Conservation (phyloP, 2,888 invertebrate genomes). For the Plagiodera versicolora region DNA sequence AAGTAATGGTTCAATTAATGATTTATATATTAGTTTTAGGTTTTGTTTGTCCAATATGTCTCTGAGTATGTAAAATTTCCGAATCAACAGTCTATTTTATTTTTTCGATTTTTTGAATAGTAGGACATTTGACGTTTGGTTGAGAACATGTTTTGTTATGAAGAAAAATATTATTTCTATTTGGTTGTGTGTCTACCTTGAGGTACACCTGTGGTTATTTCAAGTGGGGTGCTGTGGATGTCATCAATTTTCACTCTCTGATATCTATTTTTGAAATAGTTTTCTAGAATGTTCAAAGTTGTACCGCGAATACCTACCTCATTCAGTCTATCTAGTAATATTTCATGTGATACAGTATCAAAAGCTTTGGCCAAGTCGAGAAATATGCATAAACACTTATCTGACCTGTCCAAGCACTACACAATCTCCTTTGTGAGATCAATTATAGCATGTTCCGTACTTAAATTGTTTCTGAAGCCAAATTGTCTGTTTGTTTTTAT, state of each 20-base stretch:
- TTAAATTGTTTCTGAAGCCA: background rate
- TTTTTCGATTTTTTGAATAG: too few relatives aligned
- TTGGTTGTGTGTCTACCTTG: background rate
- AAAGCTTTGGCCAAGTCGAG: too few relatives aligned
- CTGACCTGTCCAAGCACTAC: background rate
- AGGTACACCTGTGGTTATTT: too few relatives aligned
- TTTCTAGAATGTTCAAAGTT: too few relatives aligned
- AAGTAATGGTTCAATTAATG: conserved; percentile 2
- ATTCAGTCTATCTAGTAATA: too few relatives aligned
- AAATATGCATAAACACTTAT: too few relatives aligned
- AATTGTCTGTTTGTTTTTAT: background rate
- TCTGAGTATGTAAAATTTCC: conserved; percentile 2
- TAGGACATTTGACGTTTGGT: too few relatives aligned
- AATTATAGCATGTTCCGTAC: background rate
- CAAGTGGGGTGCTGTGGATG: too few relatives aligned
- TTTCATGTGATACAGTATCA: too few relatives aligned
- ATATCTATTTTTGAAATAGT: too few relatives aligned
- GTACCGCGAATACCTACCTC: too few relatives aligned
- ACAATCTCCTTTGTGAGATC: background rate
- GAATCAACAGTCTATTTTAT: background rate
- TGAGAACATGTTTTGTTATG: background rate
- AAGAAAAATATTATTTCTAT: conserved; percentile 9
- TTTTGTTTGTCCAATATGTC: background rate
- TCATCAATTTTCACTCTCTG: too few relatives aligned
- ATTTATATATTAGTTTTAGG: background rate